Evolutionary conservation across 2,888 invertebrate genomes (phyloP).

Genomic region (Myopa testacea): DNA sequence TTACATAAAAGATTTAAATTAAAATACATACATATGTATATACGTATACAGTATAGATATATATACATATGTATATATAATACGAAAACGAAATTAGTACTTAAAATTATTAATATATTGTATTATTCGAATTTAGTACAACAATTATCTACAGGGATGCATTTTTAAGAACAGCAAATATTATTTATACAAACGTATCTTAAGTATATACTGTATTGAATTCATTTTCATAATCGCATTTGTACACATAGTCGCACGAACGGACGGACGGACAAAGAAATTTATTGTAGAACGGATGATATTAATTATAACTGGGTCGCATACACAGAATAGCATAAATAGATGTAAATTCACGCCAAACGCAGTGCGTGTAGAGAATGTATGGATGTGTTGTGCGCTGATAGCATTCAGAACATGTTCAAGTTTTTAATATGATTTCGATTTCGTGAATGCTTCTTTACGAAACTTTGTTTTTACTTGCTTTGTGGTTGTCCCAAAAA

Average conservation of each 20-base stretch:
- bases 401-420: neutral
- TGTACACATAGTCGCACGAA: too few species aligned
- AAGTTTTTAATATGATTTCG: neutral
- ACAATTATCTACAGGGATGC: too few species aligned
- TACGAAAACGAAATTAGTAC: too few species aligned
- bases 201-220: too few species aligned
- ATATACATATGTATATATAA: too few species aligned
- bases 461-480: neutral
- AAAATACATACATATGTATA: neutral
- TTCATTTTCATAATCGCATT: too few species aligned
- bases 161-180: too few species aligned
- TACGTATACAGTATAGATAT: neutral
- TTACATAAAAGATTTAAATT: too few species aligned
- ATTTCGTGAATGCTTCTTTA: neutral
- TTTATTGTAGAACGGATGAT: conserved; percentile 20
- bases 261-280: conserved; percentile 22
- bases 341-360: neutral
- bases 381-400: neutral
- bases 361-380: neutral
- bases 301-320: conserved; percentile 29
- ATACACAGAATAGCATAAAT: neutral
- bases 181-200: too few species aligned
- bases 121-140: neutral
- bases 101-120: neutral
- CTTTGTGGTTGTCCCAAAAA: neutral